Evolutionary conservation across 2,888 invertebrate species (phyloP).

Genomic region (Cyaniris semiargus): DNA sequence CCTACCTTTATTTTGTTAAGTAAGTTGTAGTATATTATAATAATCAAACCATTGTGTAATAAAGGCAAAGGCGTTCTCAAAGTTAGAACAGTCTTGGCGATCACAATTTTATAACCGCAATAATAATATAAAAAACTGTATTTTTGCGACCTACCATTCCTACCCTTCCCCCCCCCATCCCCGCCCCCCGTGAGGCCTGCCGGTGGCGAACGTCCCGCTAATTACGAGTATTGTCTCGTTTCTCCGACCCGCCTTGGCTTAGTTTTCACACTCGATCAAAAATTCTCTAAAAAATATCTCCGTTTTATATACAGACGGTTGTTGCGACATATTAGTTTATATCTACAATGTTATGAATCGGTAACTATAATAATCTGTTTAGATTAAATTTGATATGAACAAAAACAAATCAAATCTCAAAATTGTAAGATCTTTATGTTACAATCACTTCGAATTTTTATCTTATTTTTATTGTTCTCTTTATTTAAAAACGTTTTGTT

Average conservation of each 20-base stretch:
- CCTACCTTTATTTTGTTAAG: too few relatives aligned
- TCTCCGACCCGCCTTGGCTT: conserved; percentile 45
- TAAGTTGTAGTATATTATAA: too few relatives aligned
- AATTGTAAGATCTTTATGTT: too few relatives aligned
- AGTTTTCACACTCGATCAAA: conserved; percentile 39
- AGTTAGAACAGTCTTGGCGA: too few relatives aligned
- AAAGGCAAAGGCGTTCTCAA: too few relatives aligned
- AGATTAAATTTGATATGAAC: background rate
- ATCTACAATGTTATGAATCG: background rate
- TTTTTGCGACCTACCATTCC: too few relatives aligned
- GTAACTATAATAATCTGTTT: background rate
- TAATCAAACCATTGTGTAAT: too few relatives aligned
- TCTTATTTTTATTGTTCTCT: too few relatives aligned
- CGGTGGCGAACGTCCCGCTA: conserved; percentile 36
- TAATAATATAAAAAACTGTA: too few relatives aligned
- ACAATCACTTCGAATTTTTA: too few relatives aligned
- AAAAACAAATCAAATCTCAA: background rate
- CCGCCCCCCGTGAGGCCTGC: background rate
- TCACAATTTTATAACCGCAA: too few relatives aligned
- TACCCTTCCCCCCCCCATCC: background rate
- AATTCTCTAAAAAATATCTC: background rate
- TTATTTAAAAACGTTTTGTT: too few relatives aligned
- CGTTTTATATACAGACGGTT: background rate
- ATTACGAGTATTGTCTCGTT: conserved; percentile 43
- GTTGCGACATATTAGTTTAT: background rate